These are phyloP conservation scores for Drosophila melanosoma DNA, from an alignment of 2,888 invertebrate species.

Conservation along the genomic window DNA sequence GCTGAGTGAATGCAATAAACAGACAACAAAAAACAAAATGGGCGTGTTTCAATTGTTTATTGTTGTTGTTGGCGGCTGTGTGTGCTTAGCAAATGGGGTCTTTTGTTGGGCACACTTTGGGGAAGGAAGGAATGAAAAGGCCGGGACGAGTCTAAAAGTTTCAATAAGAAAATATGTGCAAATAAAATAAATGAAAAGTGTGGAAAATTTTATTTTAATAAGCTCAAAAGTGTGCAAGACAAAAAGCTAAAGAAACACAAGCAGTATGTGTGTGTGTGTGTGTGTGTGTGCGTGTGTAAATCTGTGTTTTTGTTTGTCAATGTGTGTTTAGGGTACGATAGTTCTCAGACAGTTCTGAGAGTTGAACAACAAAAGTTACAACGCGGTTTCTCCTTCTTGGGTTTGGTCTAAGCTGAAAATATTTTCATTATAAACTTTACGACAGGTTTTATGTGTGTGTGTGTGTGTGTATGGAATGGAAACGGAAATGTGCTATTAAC, in stretches of 20 bases:
- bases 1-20: constrained; percentile 52
- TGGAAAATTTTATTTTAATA: constrained; percentile 66
- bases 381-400: constrained; percentile 28
- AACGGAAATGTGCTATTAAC: constrained; percentile 78
- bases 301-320: constrained; percentile 24
- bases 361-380: constrained; percentile 38
- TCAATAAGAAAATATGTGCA: constrained; percentile 68
- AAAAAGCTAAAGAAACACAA: background rate
- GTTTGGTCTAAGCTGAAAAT: constrained; percentile 67
- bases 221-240: constrained; percentile 49
- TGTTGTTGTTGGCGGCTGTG: constrained; percentile 26
- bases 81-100: constrained; percentile 55
- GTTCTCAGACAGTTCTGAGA: constrained; percentile 42
- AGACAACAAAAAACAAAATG: constrained; percentile 23
- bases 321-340: constrained; percentile 37
- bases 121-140: constrained; percentile 15
- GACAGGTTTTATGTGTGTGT: constrained; percentile 58
- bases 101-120: constrained; percentile 48
- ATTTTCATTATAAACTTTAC: constrained; percentile 78
- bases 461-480: constrained; percentile 35
- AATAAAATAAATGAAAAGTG: constrained; percentile 68
- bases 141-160: constrained; percentile 52
- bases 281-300: background rate
- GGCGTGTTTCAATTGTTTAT: constrained; percentile 29
- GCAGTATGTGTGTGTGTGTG: constrained; percentile 2